Evolutionary conservation across 23 tunicate species (phyloP).

Genomic region (Trididemnum clinides): DNA sequence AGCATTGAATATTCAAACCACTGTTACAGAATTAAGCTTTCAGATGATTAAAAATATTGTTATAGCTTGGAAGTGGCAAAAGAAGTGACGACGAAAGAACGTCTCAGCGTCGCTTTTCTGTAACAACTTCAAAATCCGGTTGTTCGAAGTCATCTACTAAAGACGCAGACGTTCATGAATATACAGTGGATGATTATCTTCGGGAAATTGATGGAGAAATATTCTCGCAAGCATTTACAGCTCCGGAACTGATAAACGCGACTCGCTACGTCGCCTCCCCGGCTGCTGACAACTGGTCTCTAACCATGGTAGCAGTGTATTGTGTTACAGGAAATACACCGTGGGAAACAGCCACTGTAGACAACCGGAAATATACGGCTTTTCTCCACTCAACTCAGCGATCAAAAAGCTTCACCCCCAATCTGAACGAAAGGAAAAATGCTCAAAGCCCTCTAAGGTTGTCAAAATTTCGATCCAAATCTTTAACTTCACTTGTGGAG

Average conservation of each 20-base stretch:
- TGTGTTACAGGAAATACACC: conserved; percentile 59
- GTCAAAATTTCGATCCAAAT: conserved; percentile 28
- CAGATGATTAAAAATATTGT: too few species aligned
- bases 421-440: background rate
- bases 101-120: background rate
- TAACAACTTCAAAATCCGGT: background rate
- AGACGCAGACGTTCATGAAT: conserved; percentile 47
- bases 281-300: conserved; percentile 65
- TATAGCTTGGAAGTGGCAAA: background rate
- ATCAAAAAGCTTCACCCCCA: conserved; percentile 51
- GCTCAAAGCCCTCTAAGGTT: background rate
- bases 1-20: too few species aligned
- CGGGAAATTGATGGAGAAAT: conserved; percentile 36
- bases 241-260: conserved; percentile 64
- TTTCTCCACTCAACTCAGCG: conserved; percentile 39
- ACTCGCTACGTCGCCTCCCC: conserved; percentile 56
- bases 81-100: background rate
- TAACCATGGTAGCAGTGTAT: conserved; percentile 44
- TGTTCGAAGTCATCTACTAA: background rate
- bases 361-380: conserved; percentile 49
- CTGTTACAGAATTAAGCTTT: too few species aligned
- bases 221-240: conserved; percentile 54
- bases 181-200: conserved; percentile 35
- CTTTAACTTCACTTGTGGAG: conserved; percentile 32
- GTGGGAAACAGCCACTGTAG: conserved; percentile 64